These are phyloP conservation scores for Fulica atra DNA, from an alignment of 2,113 vertebrate genomes.

Conservation along the genomic window DNA sequence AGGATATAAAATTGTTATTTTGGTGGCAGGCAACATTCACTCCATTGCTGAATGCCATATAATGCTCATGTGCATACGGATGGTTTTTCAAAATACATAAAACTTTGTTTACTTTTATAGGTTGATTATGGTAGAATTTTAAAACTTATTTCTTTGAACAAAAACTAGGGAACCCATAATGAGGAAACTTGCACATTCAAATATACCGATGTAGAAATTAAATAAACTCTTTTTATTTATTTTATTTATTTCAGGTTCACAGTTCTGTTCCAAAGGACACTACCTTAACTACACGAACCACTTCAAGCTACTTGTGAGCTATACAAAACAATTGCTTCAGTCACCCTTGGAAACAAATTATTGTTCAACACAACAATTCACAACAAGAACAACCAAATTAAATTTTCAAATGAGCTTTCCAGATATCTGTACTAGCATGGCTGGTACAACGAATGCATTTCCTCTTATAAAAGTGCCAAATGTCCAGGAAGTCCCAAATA, in stretches of 20 bases:
- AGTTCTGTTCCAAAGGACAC: background rate
- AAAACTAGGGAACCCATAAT: background rate
- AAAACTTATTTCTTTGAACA: background rate
- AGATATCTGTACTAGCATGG: background rate
- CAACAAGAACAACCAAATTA: background rate
- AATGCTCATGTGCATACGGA: background rate
- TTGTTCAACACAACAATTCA: background rate
- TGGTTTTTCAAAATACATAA: background rate
- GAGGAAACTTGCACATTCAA: background rate
- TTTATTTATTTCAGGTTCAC: background rate
- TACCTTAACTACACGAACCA: background rate
- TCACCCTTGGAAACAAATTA: background rate
- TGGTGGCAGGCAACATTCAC: background rate
- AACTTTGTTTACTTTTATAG: background rate
- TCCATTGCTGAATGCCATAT: background rate
- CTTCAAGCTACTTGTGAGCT: background rate
- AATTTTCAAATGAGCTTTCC: background rate
- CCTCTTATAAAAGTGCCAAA: background rate
- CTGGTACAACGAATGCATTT: rapidly evolving
- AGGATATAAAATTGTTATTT: background rate
- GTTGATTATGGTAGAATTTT: background rate
- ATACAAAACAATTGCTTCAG: background rate
- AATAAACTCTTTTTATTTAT: background rate
- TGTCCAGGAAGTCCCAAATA: background rate
- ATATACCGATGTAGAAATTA: background rate